Evolutionary conservation across 2,113 vertebrate species (phyloP), one percentile per base, ranked within the genome.

Genomic region (Amblyornis subalaris): DNA sequence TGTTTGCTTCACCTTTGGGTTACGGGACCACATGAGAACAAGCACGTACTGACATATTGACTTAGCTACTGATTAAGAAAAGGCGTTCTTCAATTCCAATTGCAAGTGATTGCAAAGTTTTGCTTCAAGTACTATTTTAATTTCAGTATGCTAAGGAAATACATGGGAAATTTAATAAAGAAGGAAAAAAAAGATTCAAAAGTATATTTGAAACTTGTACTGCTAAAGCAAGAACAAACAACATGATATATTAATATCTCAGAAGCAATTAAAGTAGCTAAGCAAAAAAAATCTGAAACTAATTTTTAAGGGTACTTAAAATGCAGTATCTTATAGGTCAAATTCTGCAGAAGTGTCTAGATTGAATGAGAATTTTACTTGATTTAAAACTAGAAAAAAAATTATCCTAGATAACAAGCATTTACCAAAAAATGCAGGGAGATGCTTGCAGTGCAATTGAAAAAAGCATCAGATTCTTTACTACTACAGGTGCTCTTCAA

Each of bases 1-100:
- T 96, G 86, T 95, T 97, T 97, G 91, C 96, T 96, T 94, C 95
- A 95, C 90, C 94, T 96, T 92, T 86, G 74, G 95, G 88, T 90
- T 94, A 95, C 38, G 64, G 50, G 60, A 90, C 84, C 92, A 93
- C 94, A 95, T 89, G 94, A 92, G 88, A 95, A 93, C 87, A 66
- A 92, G 94, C 95, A 97, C 83, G 69, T 96, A 97, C 45, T 62
- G 61, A 83, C 45, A 19, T 71, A 95, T 23, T 87, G 76, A 91
- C 88, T 92, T 76, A 88, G 73, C 73, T 79, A 85, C 62, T 95
- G 75, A 91, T 77, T 86, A 94, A 89, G 85, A 65, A 93, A 82
- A 87, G 47, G 55, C 60, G 85, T 75, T 92, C 88, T 83, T 91
- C 44, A 70, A 67, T 71, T 81, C 19, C 78, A 76, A 2, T 61